Conservation (phyloP, 64 coral and sea anemone species). For the Montipora capricornis region DNA sequence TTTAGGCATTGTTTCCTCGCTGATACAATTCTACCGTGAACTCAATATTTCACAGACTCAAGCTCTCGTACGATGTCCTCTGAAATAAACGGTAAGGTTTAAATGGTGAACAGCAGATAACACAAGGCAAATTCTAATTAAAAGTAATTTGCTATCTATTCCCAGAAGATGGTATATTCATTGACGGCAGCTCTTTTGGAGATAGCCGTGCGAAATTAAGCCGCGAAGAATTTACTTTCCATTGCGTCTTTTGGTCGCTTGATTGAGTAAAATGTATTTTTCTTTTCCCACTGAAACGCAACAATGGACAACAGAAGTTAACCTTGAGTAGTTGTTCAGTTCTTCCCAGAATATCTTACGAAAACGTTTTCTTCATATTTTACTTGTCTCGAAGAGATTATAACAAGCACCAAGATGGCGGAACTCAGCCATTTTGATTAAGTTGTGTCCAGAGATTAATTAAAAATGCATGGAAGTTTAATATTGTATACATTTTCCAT, state of each 20-base stretch:
- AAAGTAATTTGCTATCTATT: slow-evolving; percentile 25
- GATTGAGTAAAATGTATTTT: neutral
- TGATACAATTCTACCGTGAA: slow-evolving; percentile 12
- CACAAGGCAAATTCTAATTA: neutral
- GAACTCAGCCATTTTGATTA: slow-evolving; percentile 48
- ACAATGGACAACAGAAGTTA: neutral
- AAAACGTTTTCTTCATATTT: neutral
- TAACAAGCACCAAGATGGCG: slow-evolving; percentile 44
- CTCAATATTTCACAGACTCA: neutral
- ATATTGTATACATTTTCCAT: slow-evolving; percentile 61
- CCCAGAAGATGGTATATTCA: slow-evolving; percentile 31
- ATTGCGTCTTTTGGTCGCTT: neutral
- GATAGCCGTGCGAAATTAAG: neutral
- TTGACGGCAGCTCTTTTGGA: neutral
- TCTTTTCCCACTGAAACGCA: neutral
- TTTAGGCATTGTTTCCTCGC: slow-evolving; percentile 17
- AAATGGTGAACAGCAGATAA: neutral
- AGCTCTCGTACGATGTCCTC: slow-evolving; percentile 9
- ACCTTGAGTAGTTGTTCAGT: too few relatives aligned
- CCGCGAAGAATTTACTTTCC: slow-evolving; percentile 12
- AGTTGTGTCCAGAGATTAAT: slow-evolving; percentile 45
- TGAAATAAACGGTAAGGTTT: slow-evolving; percentile 49
- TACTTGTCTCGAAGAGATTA: neutral
- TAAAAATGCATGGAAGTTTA: slow-evolving; percentile 57
- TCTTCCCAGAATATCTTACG: neutral